phyloP scores from a whole-genome alignment of 2,797 vertebrate species.

The Lemur catta region DNA sequence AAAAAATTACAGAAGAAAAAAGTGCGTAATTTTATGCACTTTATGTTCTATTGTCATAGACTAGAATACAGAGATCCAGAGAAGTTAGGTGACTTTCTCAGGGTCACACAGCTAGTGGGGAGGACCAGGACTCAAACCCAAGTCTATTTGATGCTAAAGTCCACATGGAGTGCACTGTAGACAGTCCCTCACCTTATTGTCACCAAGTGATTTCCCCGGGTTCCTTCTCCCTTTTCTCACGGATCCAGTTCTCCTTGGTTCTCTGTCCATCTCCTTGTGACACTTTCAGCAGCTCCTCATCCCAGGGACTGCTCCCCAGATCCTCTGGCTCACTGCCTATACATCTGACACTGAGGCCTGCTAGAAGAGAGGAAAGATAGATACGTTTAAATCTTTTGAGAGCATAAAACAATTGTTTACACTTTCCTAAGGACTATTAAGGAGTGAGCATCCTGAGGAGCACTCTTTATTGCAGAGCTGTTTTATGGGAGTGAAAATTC shows the following conservation, averaged over 20 bases:
- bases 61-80: neutral
- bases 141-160: neutral
- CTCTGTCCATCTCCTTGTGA: neutral
- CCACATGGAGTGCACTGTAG: neutral
- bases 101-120: neutral
- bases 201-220: neutral
- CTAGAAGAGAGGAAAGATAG: neutral
- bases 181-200: neutral
- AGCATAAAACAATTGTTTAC: neutral
- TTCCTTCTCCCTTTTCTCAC: neutral
- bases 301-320: neutral
- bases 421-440: neutral
- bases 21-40: neutral
- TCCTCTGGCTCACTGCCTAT: neutral
- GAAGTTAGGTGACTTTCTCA: neutral
- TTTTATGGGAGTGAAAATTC: neutral
- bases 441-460: neutral
- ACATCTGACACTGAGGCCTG: neutral
- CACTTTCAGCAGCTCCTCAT: neutral
- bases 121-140: neutral
- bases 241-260: neutral
- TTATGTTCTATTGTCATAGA: neutral
- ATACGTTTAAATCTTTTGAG: slow-evolving; percentile 14
- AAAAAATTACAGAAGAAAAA: neutral
- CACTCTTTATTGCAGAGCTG: neutral